These are phyloP conservation scores for Glaucidium brasilianum DNA, from an alignment of 2,113 vertebrate genomes.

Conservation along the genomic window DNA sequence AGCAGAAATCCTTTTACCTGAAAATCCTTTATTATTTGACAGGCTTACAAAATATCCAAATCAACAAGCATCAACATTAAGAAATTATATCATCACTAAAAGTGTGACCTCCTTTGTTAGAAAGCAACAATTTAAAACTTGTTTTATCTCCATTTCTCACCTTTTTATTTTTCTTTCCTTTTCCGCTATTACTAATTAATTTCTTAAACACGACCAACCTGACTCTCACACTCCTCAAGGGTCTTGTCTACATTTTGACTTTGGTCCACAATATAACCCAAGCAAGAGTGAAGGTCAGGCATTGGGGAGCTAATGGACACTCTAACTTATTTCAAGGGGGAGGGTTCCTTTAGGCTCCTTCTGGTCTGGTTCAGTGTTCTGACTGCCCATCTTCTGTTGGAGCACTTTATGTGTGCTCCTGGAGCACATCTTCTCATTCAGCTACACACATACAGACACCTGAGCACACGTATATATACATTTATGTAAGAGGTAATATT, in stretches of 20 bases:
- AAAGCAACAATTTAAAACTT: background rate
- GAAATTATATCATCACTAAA: background rate
- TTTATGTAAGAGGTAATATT: background rate
- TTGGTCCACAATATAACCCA: background rate
- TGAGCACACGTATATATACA: background rate
- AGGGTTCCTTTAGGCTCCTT: fast-evolving
- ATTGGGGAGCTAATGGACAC: fast-evolving
- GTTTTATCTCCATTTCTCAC: background rate
- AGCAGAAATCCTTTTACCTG: background rate
- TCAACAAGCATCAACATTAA: background rate
- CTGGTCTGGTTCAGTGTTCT: background rate
- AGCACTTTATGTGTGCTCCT: background rate
- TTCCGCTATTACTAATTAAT: background rate
- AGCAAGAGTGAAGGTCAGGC: background rate
- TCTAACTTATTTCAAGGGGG: background rate
- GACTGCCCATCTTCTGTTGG: background rate
- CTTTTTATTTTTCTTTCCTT: background rate
- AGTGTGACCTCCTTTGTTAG: background rate
- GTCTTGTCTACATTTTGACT: background rate
- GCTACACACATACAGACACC: too few species aligned
- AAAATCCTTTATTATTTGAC: background rate
- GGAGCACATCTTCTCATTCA: background rate
- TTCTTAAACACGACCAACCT: background rate
- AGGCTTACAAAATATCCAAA: background rate
- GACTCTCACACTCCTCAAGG: background rate